Percentiles rank a stretch among this genome's conserved stretches.
These are phyloP conservation scores for Sebastes melanostomus DNA, from an alignment of 2,797 vertebrate genomes.

Conservation along the genomic window DNA sequence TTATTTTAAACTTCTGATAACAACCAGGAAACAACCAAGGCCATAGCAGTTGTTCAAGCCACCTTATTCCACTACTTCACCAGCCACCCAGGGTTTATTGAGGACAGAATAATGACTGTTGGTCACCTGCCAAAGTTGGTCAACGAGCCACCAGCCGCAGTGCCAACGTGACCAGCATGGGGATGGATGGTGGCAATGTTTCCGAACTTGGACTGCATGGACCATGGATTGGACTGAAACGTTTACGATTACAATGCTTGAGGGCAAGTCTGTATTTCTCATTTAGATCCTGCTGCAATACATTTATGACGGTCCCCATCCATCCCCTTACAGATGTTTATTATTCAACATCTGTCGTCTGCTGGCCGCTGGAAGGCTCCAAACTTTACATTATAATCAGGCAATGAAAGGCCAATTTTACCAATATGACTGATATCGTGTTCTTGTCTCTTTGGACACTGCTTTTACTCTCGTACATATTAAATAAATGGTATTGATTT, in stretches of 20 bases:
- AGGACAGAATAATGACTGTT: background rate
- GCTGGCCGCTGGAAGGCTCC: background rate
- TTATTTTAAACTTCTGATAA: background rate
- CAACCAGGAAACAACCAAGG: accelerated
- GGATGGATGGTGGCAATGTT: background rate
- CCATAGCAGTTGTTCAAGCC: background rate
- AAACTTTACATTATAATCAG: background rate
- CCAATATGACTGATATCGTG: background rate
- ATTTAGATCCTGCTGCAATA: conserved; percentile 2
- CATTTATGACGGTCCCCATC: conserved; percentile 13
- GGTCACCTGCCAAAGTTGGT: conserved; percentile 11
- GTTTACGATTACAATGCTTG: background rate
- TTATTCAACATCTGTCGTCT: conserved; percentile 22
- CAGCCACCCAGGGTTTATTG: background rate
- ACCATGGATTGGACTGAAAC: background rate
- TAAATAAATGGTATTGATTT: conserved; percentile 3
- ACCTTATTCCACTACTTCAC: background rate
- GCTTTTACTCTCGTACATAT: background rate
- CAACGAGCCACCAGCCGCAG: conserved; percentile 15
- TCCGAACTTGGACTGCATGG: background rate
- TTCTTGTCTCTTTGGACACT: background rate
- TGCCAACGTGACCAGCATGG: background rate
- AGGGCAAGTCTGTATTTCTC: background rate
- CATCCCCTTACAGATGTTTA: conserved; percentile 10
- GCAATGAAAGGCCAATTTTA: background rate